Evolutionary conservation across 2,797 vertebrate genomes (phyloP).

Genomic region (Enteromius viviparus): DNA sequence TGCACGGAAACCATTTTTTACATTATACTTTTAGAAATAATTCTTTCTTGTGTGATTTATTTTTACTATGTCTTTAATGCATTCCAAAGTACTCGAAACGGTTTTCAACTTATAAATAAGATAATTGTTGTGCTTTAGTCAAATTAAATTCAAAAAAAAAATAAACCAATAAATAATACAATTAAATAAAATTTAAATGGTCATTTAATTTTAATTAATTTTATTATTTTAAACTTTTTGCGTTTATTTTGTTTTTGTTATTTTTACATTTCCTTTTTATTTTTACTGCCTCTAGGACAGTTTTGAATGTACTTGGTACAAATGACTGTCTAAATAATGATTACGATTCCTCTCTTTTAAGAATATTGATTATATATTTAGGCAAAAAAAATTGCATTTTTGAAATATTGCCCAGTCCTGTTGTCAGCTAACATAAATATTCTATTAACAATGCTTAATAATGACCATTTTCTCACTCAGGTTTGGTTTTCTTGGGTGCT

Average conservation of each 20-base stretch:
- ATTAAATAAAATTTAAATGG: too few species aligned
- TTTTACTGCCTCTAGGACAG: background rate
- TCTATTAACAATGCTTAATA: conserved; percentile 28
- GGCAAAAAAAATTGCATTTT: background rate
- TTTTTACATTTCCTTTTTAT: background rate
- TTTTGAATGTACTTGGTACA: background rate
- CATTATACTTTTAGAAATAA: background rate
- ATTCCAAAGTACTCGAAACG: background rate
- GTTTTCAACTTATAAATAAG: background rate
- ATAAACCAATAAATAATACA: too few species aligned
- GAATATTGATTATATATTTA: background rate
- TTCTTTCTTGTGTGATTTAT: background rate
- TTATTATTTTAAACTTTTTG: too few species aligned
- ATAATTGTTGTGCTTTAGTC: too few species aligned
- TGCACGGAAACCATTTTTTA: background rate
- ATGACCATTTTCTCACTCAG: conserved; percentile 25
- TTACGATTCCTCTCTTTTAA: background rate
- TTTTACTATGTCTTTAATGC: background rate
- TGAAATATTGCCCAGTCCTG: background rate
- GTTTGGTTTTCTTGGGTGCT: conserved; percentile 29
- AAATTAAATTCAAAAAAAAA: too few species aligned
- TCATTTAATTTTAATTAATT: too few species aligned
- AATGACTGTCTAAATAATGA: background rate
- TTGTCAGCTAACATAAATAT: conserved; percentile 35
- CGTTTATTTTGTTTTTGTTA: too few species aligned